Conservation (phyloP, 2,113 vertebrate genomes). For the Zosterops borbonicus region DNA sequence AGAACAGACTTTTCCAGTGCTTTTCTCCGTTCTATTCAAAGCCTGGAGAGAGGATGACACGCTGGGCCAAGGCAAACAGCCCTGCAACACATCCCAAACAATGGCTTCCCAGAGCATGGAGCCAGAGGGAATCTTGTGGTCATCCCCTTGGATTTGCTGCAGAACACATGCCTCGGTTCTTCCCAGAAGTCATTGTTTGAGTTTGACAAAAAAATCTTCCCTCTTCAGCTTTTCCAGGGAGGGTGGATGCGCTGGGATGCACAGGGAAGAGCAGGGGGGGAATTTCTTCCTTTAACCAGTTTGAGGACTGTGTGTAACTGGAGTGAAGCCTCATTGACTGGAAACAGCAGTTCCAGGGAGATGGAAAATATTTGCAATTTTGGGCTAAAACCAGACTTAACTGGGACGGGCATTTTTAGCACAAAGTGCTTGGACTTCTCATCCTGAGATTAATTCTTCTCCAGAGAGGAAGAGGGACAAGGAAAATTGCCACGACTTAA, state of each 20-base stretch:
- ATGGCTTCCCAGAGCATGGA: constrained; percentile 53
- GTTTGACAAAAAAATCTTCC: background rate
- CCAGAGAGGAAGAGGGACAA: background rate
- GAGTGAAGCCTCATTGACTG: background rate
- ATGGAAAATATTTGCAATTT: constrained; percentile 11
- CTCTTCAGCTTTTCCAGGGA: constrained; percentile 24
- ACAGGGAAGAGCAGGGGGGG: background rate
- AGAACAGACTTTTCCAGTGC: constrained; percentile 49
- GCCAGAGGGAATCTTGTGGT: constrained; percentile 64
- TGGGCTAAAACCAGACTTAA: background rate
- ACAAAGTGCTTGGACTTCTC: background rate
- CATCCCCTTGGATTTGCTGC: constrained; percentile 45
- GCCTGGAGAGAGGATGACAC: constrained; percentile 41
- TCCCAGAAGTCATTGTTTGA: constrained; percentile 56
- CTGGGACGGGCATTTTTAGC: background rate
- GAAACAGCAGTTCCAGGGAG: background rate
- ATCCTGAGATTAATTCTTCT: background rate
- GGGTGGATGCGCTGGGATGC: background rate
- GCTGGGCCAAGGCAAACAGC: constrained; percentile 64
- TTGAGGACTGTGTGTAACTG: background rate
- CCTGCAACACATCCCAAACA: constrained; percentile 56
- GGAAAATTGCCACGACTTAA: background rate
- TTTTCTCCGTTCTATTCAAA: constrained; percentile 51
- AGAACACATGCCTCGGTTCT: constrained; percentile 42
- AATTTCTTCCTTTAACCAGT: background rate